phyloP scores from a whole-genome alignment of 2,797 vertebrate genomes.

The Poecilia gillii region DNA sequence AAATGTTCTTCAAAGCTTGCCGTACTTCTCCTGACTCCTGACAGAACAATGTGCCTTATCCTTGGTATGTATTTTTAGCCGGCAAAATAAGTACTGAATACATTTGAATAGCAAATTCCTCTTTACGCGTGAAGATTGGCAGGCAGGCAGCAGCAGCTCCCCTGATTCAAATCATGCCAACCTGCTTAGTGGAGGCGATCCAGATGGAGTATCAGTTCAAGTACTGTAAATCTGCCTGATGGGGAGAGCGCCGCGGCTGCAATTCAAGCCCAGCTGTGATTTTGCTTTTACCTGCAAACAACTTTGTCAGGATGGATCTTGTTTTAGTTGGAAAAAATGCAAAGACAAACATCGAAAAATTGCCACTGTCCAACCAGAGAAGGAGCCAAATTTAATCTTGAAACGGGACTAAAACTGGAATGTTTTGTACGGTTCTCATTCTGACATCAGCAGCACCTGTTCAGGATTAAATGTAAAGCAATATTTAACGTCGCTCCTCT shows the following conservation, averaged over 20 bases:
- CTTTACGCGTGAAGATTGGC: conserved; percentile 52
- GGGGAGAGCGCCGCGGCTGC: conserved; percentile 35
- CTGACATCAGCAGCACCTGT: not conserved
- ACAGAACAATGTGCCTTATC: conserved; percentile 40
- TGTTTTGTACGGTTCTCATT: not conserved
- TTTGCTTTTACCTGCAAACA: conserved; percentile 43
- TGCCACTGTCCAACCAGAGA: not conserved
- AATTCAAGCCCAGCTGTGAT: conserved; percentile 50
- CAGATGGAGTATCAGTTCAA: conserved; percentile 70
- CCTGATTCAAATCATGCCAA: conserved; percentile 70
- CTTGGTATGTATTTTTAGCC: conserved; percentile 43
- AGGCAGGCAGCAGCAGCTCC: conserved; percentile 46
- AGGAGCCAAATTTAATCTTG: not conserved
- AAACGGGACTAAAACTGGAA: not conserved
- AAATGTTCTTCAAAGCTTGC: conserved; percentile 57
- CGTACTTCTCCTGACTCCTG: conserved; percentile 24
- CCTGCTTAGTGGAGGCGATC: conserved; percentile 73
- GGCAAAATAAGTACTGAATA: conserved; percentile 52
- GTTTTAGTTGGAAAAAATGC: not conserved
- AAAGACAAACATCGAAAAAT: not conserved
- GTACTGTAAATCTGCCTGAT: conserved; percentile 68
- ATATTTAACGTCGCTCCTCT: not conserved
- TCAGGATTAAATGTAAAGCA: not conserved
- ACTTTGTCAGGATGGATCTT: not conserved
- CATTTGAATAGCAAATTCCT: conserved; percentile 59